A percentile compares a stretch with the other conserved stretches of the same genome.
These are phyloP conservation scores for Cephalopholis sonnerati DNA, from an alignment of 2,113 vertebrate species.

Conservation along the genomic window DNA sequence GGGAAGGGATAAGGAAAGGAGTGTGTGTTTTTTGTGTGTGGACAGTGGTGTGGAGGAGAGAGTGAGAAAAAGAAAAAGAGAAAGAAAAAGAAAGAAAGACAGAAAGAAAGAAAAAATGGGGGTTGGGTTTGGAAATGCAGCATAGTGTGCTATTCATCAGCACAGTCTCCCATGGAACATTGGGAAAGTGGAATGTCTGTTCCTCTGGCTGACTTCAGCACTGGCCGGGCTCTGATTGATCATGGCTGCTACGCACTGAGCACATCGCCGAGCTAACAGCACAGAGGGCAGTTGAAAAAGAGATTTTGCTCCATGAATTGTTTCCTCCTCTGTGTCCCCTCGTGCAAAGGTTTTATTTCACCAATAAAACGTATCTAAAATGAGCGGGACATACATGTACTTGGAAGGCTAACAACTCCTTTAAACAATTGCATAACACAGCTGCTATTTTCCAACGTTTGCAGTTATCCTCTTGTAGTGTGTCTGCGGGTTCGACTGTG, in stretches of 20 bases:
- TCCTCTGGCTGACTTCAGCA: slow-evolving; percentile 83
- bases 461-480: too few relatives aligned
- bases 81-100: slow-evolving; percentile 28
- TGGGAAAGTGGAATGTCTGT: slow-evolving; percentile 84
- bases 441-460: too few relatives aligned
- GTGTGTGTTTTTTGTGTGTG: slow-evolving; percentile 42
- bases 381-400: background rate
- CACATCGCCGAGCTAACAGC: slow-evolving; percentile 40
- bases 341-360: slow-evolving; percentile 18
- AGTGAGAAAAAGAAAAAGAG: slow-evolving; percentile 47
- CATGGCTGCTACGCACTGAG: slow-evolving; percentile 62
- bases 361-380: slow-evolving; percentile 1
- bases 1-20: slow-evolving; percentile 12
- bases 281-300: slow-evolving; percentile 28
- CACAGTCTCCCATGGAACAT: slow-evolving; percentile 84
- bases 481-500: background rate
- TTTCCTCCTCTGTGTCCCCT: background rate
- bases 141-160: slow-evolving; percentile 81
- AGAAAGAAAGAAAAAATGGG: slow-evolving; percentile 46
- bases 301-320: slow-evolving; percentile 21
- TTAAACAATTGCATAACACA: background rate
- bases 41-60: slow-evolving; percentile 72
- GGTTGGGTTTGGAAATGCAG: slow-evolving; percentile 71
- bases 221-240: slow-evolving; percentile 81
- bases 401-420: background rate